Base-by-base conservation (phyloP, 2,113 vertebrate genomes). In the Rana temporaria region DNA sequence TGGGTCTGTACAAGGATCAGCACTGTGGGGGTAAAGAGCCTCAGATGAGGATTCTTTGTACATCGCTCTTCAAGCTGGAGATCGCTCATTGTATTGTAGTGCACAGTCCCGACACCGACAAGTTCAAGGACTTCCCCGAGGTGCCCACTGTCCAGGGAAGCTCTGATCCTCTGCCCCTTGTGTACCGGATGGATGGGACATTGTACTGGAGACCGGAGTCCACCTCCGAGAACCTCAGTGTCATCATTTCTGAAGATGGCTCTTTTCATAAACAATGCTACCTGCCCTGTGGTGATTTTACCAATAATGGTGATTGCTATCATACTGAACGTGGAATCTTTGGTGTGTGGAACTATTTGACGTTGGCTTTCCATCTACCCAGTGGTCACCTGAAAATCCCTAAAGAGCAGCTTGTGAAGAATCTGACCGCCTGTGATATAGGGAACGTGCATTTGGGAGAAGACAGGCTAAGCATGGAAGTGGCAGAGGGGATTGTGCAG, bases 181-280 rank as follows among this genome's bases (percentile, higher is more conserved):
- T 71, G 53, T 80, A 26, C 18, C 1, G 5, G 19, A 63, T 16
- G 57, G 52, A 80, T 30, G 67, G 26, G 4, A 60, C 6, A 3
- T 24, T 80, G 30, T 80, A 42, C 34, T 80, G 78, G 78, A 80
- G 56, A 62, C 78, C 78, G 7, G 66, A 80, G 42, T 70, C 78
- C 30, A 60, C 55, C 19, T 79, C 78, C 16, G n/a, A 1, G 16
- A 0, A 1, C 6, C 14, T 79, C 11, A 9, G 16, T 9, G 52
- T 79, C 7, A 68, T 5, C 18, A 34, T 79, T 57, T 57, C 65
- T 14, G 12, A 68, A 32, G 34, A 63, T 17, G 42, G 48, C 6
- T 32, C 14, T 32, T 16, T 64, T 6, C 3, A 7, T 0, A 32
- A 78, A 8, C 15, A 65, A 17, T 78, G 62, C 62, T 64, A 26